A percentile compares a stretch with the other conserved stretches of the same genome.
These are phyloP conservation scores for Heterodera carotae DNA, from an alignment of 1,140 invertebrate genomes.

Conservation along the genomic window DNA sequence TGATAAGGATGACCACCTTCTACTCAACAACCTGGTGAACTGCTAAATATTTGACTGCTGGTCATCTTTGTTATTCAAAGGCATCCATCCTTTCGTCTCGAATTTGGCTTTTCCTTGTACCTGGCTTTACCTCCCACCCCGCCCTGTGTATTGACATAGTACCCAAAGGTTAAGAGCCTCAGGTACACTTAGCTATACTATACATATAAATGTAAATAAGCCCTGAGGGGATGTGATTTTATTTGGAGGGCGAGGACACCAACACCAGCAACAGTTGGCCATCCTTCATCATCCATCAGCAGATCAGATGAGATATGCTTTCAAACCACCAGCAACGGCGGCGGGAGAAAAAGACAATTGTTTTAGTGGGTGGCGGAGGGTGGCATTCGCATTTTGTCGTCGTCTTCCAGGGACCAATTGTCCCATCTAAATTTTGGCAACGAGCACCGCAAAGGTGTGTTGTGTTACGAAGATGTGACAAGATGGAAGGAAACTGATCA, in stretches of 20 bases:
- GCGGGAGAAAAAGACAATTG: neutral
- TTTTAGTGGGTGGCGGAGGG: neutral
- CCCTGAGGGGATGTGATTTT: neutral
- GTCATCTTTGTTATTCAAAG: too few species aligned
- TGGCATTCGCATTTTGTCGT: neutral
- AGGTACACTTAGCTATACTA: neutral
- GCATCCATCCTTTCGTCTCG: neutral
- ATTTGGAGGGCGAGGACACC: neutral
- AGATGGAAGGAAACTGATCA: neutral
- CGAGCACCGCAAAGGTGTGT: neutral
- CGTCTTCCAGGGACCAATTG: neutral
- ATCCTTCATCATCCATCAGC: neutral
- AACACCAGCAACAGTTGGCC: neutral
- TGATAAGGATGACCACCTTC: too few species aligned
- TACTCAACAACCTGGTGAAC: too few species aligned
- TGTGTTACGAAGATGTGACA: neutral
- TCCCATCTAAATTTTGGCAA: neutral
- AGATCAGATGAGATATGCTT: neutral
- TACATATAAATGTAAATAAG: neutral
- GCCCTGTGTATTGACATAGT: too few species aligned
- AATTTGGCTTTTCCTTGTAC: too few species aligned
- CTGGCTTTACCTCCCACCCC: too few species aligned
- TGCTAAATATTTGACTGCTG: too few species aligned
- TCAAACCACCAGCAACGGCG: neutral
- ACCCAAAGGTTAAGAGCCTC: neutral